Conservation (phyloP, 2,113 vertebrate species). For the Vimba vimba region DNA sequence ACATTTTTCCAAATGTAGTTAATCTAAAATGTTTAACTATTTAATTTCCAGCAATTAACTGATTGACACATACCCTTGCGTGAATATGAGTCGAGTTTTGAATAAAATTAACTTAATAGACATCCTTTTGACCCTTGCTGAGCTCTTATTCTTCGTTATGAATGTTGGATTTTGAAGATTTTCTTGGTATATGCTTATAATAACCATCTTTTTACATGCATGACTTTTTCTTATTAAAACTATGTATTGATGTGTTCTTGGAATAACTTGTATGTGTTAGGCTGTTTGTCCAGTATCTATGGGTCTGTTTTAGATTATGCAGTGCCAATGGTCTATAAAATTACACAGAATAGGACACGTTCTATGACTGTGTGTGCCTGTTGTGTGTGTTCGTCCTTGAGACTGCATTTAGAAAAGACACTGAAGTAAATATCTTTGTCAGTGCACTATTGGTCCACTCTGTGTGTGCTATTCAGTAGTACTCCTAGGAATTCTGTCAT, state of each 20-base stretch:
- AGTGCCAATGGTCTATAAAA: background rate
- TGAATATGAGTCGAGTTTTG: background rate
- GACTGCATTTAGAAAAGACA: background rate
- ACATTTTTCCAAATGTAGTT: background rate
- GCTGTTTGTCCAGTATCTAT: background rate
- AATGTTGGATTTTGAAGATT: background rate
- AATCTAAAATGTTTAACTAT: background rate
- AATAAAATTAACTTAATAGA: background rate
- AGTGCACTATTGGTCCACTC: background rate
- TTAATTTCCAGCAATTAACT: background rate
- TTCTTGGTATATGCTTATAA: background rate
- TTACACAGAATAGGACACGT: background rate
- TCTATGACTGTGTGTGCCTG: background rate
- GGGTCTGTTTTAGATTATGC: too few relatives aligned
- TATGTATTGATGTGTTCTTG: background rate
- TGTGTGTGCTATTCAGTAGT: background rate
- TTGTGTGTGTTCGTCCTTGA: background rate
- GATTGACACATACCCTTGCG: too few relatives aligned
- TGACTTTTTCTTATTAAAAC: background rate
- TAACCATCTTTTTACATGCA: background rate
- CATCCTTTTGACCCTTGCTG: background rate
- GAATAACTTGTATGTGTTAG: background rate
- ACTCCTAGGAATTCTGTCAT: background rate
- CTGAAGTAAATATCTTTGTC: background rate
- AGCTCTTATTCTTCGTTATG: background rate